Base-by-base conservation (phyloP, 2,888 invertebrate species). In the Sminthurinus aureus region DNA sequence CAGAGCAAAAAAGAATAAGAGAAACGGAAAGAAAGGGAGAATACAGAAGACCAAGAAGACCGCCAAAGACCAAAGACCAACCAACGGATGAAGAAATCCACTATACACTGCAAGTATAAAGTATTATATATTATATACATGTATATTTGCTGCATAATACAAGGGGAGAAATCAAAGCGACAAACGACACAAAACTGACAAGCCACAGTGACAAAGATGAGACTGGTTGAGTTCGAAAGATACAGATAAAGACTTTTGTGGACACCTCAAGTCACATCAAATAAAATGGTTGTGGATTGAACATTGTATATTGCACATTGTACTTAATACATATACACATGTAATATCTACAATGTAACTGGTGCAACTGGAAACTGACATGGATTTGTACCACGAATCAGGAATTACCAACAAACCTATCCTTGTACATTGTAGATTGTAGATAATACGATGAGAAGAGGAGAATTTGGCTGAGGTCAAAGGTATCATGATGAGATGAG, bases 261-360 rank as follows among this genome's bases (percentile, higher is more conserved):
- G 24, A 80, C 80, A 80, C 80, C 80, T 80, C 80, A 80, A 80
- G 80, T 80, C 80, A 80, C 69, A 80, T 80, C 80, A 73, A 71
- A 80, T 80, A 79, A 38, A 79, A 67, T 26, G n/a, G n/a, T n/a
- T 20, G 20, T 69, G 20, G 22, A 11, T 11, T 15, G n/a, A 3
- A 69, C 9, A 20, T 18, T 69, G n/a, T 38, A 38, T 1, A 38
- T 38, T 64, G 64, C 2, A 64, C 3, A n/a, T 64, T 38, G 38
- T 38, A 38, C 38, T 38, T 38, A 4, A 6, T 38, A 38, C 38
- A 38, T 15, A 58, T 58, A 9, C 58, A 58, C 9, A 9, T 18
- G 64, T 18, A 64, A 64, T 64, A 64, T 4, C 64, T 18, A 9
- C n/a, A n/a, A n/a, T n/a, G 38, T 38, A 38, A 38, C 38, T 38